A percentile compares a stretch with the other conserved stretches of the same genome.
Conservation (phyloP, 2,113 vertebrate species). For the Vanacampus margaritifer region DNA sequence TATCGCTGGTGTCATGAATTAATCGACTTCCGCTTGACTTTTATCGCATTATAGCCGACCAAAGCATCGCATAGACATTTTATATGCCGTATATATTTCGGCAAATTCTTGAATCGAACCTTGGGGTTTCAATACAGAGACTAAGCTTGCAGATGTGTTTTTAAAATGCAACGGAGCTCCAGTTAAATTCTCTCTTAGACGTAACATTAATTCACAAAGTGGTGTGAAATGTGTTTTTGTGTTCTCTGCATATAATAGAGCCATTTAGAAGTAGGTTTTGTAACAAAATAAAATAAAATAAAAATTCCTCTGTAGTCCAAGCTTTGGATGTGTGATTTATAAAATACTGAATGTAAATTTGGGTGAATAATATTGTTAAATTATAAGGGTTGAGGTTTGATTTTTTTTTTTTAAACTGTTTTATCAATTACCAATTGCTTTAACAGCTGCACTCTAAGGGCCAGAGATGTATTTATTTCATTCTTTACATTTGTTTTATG, state of each 20-base stretch:
- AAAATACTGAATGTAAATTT: not conserved
- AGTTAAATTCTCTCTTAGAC: not conserved
- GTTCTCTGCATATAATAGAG: not conserved
- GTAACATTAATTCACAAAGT: not conserved
- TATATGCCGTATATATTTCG: too few relatives aligned
- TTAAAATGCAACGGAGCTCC: not conserved
- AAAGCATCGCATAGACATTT: too few relatives aligned
- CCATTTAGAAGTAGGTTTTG: not conserved
- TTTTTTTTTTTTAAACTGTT: not conserved
- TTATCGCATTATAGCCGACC: too few relatives aligned
- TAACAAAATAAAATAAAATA: too few relatives aligned
- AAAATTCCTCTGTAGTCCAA: not conserved
- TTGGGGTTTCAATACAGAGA: not conserved
- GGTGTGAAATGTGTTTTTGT: not conserved
- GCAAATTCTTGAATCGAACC: too few relatives aligned
- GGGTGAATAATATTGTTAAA: not conserved
- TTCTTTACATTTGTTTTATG: slow-evolving; percentile 7
- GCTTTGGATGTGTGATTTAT: not conserved
- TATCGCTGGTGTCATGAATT: too few relatives aligned
- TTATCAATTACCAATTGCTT: slow-evolving; percentile 21
- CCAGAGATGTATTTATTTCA: not conserved
- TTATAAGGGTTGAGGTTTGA: not conserved
- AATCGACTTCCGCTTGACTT: too few relatives aligned
- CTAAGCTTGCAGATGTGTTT: not conserved
- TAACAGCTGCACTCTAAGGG: not conserved